Evolutionary conservation across 1,140 invertebrate species (phyloP).

Genomic region (Paralvinella palmiformis): DNA sequence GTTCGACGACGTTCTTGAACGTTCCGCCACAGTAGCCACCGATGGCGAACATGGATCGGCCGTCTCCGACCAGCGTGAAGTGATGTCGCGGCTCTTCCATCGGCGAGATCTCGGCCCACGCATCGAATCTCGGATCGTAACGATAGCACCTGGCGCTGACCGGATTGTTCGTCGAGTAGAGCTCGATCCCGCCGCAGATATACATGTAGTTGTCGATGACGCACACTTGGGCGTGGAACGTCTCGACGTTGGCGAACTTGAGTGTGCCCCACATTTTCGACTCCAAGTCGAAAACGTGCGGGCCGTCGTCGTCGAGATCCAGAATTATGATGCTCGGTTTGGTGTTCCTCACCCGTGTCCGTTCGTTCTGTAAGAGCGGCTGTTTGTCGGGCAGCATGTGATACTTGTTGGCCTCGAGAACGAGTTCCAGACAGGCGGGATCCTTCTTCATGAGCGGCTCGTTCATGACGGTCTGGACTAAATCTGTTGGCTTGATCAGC

Average conservation of each 20-base stretch:
- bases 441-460: neutral
- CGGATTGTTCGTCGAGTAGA: constrained; percentile 1
- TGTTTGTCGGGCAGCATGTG: constrained; percentile 5
- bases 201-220: constrained; percentile 7
- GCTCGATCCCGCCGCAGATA: constrained; percentile 2
- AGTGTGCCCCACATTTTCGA: neutral
- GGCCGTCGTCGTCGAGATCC: constrained; percentile 3
- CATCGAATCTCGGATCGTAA: constrained; percentile 3
- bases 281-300: neutral
- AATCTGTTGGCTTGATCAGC: neutral
- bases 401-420: constrained; percentile 8
- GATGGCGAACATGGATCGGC: constrained; percentile 2
- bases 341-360: neutral
- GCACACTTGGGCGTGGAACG: constrained; percentile 10
- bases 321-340: neutral
- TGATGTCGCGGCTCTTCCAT: constrained; percentile 8
- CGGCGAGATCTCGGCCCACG: neutral
- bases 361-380: neutral
- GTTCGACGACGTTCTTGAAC: constrained; percentile 6
- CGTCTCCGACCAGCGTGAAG: constrained; percentile 3
- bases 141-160: constrained; percentile 7
- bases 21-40: constrained; percentile 4
- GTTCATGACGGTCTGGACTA: constrained; percentile 2
- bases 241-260: neutral
- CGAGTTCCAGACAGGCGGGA: neutral